phyloP scores from a whole-genome alignment of 2,888 invertebrate species.

The Chloroclystis v-ata region DNA sequence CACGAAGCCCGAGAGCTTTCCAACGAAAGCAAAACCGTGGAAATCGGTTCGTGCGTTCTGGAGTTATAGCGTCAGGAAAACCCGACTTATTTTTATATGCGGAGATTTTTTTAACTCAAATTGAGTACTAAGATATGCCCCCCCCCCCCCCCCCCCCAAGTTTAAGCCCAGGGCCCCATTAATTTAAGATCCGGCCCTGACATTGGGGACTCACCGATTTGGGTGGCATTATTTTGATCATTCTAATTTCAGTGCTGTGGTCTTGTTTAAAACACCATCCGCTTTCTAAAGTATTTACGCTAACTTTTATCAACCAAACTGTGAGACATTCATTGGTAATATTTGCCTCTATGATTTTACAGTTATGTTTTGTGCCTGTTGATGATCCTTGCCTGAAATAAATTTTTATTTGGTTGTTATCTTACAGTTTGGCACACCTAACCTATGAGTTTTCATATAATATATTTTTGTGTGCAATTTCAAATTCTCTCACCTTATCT shows the following conservation, averaged over 20 bases:
- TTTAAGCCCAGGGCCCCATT: too few relatives aligned
- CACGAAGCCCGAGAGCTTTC: too few relatives aligned
- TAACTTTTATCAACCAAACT: slow-evolving; percentile 57
- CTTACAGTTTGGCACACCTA: slow-evolving; percentile 62
- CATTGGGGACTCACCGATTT: slow-evolving; percentile 40
- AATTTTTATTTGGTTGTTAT: slow-evolving; percentile 16
- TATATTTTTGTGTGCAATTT: slow-evolving; percentile 46
- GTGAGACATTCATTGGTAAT: slow-evolving; percentile 44
- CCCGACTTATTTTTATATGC: too few relatives aligned
- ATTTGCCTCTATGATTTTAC: slow-evolving; percentile 26
- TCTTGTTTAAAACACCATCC: slow-evolving; percentile 75
- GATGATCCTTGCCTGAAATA: slow-evolving; percentile 9
- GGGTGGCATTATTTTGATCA: slow-evolving; percentile 51
- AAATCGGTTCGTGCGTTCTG: too few relatives aligned
- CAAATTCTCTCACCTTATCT: slow-evolving; percentile 9
- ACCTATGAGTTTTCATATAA: slow-evolving; percentile 43
- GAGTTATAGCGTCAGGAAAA: too few relatives aligned
- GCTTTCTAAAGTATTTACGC: slow-evolving; percentile 69
- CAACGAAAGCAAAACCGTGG: too few relatives aligned
- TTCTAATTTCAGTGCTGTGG: slow-evolving; percentile 65
- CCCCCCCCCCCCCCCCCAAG: too few relatives aligned
- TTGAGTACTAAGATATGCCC: too few relatives aligned
- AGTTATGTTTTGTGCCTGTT: slow-evolving; percentile 14
- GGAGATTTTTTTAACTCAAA: too few relatives aligned
- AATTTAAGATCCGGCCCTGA: too few relatives aligned